A percentile compares a stretch with the other conserved stretches of the same genome.
phyloP scores from a whole-genome alignment of 23 tunicate species.

The Halocynthia aurantium region DNA sequence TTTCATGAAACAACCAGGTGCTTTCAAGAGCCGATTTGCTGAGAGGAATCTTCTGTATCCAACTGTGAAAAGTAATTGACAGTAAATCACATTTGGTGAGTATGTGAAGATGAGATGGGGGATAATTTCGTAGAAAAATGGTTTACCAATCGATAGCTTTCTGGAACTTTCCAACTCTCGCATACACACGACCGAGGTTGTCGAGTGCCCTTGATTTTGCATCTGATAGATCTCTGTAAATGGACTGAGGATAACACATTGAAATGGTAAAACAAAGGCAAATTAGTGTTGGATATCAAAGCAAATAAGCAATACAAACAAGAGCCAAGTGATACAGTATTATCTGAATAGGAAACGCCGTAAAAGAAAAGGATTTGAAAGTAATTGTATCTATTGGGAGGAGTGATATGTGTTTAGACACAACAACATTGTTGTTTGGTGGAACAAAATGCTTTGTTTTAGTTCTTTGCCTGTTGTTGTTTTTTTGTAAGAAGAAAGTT shows the following conservation, averaged over 20 bases:
- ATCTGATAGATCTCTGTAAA: constrained; percentile 66
- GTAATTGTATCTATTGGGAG: no score
- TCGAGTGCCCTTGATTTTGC: constrained; percentile 86
- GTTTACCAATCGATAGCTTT: constrained; percentile 89
- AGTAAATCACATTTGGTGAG: background rate
- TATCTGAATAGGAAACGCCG: no score
- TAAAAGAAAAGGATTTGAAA: no score
- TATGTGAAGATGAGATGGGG: background rate
- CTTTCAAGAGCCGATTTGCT: constrained; percentile 83
- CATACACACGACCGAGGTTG: constrained; percentile 88
- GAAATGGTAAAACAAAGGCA: background rate
- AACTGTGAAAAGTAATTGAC: constrained; percentile 25
- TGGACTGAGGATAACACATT: background rate
- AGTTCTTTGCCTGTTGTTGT: no score
- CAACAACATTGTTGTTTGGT: no score
- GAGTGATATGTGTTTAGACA: no score
- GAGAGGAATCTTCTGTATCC: constrained; percentile 85
- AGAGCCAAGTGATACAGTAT: no score
- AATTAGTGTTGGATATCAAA: background rate
- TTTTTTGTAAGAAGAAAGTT: no score
- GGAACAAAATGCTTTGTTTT: no score
- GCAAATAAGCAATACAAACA: no score
- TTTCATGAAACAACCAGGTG: constrained; percentile 94
- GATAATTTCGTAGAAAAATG: background rate
- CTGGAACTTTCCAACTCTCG: constrained; percentile 80